Evolutionary conservation across 1,140 invertebrate species (phyloP), one percentile per base, ranked within the genome.

Genomic region (Drosophila yakuba): DNA sequence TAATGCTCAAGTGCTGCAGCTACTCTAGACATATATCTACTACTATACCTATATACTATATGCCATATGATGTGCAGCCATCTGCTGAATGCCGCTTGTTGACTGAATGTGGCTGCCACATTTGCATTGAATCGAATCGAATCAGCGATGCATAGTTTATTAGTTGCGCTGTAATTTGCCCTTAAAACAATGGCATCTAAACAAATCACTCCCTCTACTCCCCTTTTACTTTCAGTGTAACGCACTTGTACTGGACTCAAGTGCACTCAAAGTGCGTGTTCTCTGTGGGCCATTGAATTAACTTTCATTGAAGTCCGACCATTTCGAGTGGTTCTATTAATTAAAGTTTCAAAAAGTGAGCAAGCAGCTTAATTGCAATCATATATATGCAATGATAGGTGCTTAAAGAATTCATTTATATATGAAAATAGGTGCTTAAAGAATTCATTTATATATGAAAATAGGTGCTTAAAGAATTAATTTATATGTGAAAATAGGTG

Each of bases 111-210:
- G 32, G 32, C 32, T 32, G 2, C 32, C 32, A 32, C 32, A 32
- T 32, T 32, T 44, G 20, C 20, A 20, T 20, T 2, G 54, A 68
- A 68, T 83, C 61, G 74, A 78, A 44, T 71, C 61, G 56, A 79
- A 56, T 71, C 80, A 56, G 38, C 76, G 61, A 76, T 64, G 73
- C 73, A 75, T 76, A 76, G 73, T 76, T 76, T 76, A 76, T 76
- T 76, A 76, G 73, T 76, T 73, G 67, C 39, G 23, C 15, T 45
- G 38, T 51, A 60, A 73, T 51, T 72, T 69, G 63, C 43, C 64
- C 67, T 35, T 38, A 32, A 72, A 72, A 44, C 47, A 59, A 72
- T 36, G 38, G 8, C 32, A 32, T 8, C 32, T 32, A 32, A 32
- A 32, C 14, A n/a, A 32, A 11, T 28, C 25, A 23, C 17, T 28